Base-by-base conservation (phyloP, 2,797 vertebrate genomes). In the Antrozous pallidus region DNA sequence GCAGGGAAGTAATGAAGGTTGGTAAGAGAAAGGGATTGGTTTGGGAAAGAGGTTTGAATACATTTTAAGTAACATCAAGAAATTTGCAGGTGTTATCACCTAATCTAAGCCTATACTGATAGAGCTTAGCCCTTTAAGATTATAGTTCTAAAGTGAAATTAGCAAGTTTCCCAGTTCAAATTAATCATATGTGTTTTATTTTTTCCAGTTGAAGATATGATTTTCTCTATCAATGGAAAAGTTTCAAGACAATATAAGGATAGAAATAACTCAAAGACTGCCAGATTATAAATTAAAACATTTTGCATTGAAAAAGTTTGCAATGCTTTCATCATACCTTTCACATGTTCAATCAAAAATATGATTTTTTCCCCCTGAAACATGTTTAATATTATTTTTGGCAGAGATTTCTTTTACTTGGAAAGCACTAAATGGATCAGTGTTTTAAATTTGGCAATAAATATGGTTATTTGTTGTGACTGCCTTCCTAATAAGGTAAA, bases 171-270 rank as follows among this genome's bases (percentile, higher is more conserved):
- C 73, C 36, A 51, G 0, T 94, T 70, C 75, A 61, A 2, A 28
- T 38, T 77, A 90, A 93, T 33, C 17, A 31, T 40, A 3, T 22
- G 5, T 13, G 16, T 58, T 77, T 70, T 81, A 26, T 67, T 91
- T 95, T 83, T 71, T 0, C 14, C 6, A 36, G 75, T 54, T 54
- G 26, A 94, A 7, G 65, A 28, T 36, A 12, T 73, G 33, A 82
- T 79, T 96, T 96, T 77, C 8, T 42, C 42, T 81, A 9, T 58
- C 73, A 56, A 42, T 6, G 0, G 26, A 88, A 93, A 96, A 96
- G 56, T 10, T 51, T 31, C 18, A 88, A 93, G 80, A n/a, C 24
- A 91, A 82, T 96, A 61, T 78, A 1, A 47, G 85, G 3, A 22
- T 18, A 90, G 36, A 79, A 63, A 84, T 74, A 96, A 28, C 78